Evolutionary conservation across 2,113 vertebrate genomes (phyloP), one percentile per base, ranked within the genome.

Genomic region (Centrocercus urophasianus): DNA sequence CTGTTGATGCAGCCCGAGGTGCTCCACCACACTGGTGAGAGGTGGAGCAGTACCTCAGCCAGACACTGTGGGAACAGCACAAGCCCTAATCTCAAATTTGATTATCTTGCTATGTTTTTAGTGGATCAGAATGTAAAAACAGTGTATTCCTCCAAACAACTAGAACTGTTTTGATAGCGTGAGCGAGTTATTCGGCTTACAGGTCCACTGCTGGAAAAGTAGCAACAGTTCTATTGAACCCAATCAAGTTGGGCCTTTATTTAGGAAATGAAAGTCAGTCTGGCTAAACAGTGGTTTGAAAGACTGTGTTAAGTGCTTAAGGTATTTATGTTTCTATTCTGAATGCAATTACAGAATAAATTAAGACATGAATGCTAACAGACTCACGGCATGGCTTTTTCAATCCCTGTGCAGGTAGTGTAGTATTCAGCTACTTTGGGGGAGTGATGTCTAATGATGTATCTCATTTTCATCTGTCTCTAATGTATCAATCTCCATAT

Each of bases 301-400:
- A 77, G 63, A 56, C n/a, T 74, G 21, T 81, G 22, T 90, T 85
- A 77, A 59, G 54, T 60, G 45, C 63, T 85, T 69, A 57, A 85
- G 24, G 1, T 1, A 52, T 66, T 40, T 89, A 59, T 92, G 57
- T 93, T 91, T 96, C 30, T 96, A 81, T 94, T 93, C 82, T 90
- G 36, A 78, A 67, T 93, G 73, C 59, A 59, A 10, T 52, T 93
- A 64, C 64, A 50, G 50, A 93, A 89, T 93, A 89, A 89, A 97
- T 88, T 78, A 81, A 93, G 79, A 57, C 8, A 38, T 86, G 42
- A 21, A 88, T 71, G 91, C 63, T 71, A 94, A 67, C 47, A 56
- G 72, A 27, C 42, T 80, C 0, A 0, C 43, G 56, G 16, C 63
- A n/a, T 61, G 52, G 6, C 38, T 56, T 93, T 47, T 83, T 90